Evolutionary conservation across 1,140 invertebrate genomes (phyloP).

Genomic region (Adoxophyes honmai): DNA sequence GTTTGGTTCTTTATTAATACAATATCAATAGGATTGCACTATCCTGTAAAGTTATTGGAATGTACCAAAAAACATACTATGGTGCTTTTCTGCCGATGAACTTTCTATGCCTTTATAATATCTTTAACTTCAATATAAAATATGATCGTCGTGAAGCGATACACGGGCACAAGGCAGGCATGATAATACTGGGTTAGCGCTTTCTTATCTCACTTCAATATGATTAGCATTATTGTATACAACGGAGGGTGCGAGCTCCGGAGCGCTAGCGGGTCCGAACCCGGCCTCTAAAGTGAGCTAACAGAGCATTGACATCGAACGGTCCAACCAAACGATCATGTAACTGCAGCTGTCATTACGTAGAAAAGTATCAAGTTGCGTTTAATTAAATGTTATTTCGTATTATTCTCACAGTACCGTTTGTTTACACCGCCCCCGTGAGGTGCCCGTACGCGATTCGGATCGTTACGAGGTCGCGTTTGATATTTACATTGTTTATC

Average conservation of each 20-base stretch:
- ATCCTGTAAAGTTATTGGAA: conserved; percentile 69
- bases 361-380: conserved; percentile 20
- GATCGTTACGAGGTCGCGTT: no score
- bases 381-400: no score
- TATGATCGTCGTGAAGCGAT: conserved; percentile 57
- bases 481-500: no score
- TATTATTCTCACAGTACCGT: no score
- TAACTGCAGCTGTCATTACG: conserved; percentile 19
- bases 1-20: conserved; percentile 78
- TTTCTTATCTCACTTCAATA: conserved; percentile 53
- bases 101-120: conserved; percentile 69
- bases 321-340: conserved; percentile 24
- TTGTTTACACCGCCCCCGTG: no score
- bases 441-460: no score
- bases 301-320: conserved; percentile 24
- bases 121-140: conserved; percentile 59
- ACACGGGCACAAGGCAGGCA: conserved; percentile 65
- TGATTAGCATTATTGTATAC: neutral
- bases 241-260: neutral
- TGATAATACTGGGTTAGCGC: conserved; percentile 40
- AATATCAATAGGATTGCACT: conserved; percentile 74
- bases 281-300: conserved; percentile 28
- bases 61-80: conserved; percentile 68
- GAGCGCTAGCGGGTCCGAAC: neutral
- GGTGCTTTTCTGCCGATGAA: conserved; percentile 73